Percentiles rank a stretch among this genome's conserved stretches.
Evolutionary conservation across 2,797 vertebrate species (phyloP).

Genomic region (Linurgus olivaceus): DNA sequence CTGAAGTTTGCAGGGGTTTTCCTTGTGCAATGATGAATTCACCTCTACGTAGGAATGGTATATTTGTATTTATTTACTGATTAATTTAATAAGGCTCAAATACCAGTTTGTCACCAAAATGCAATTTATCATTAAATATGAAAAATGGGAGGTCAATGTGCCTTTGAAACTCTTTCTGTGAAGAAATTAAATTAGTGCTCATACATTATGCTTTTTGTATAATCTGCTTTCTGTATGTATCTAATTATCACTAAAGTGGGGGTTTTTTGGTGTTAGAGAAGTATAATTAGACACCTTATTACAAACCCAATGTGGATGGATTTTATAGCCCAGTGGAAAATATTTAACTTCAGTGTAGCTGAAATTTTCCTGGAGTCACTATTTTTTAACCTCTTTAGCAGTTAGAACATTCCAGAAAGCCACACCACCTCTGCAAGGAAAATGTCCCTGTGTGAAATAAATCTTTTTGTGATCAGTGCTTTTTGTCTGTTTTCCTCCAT

Average conservation of each 20-base stretch:
- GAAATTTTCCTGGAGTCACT: background rate
- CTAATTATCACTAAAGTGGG: background rate
- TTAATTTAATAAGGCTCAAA: background rate
- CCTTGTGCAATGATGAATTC: background rate
- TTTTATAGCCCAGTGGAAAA: background rate
- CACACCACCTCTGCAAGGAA: background rate
- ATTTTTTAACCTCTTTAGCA: background rate
- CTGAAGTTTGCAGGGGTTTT: background rate
- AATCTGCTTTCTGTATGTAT: background rate
- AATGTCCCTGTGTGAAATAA: background rate
- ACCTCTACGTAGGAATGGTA: accelerated
- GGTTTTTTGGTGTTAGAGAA: background rate
- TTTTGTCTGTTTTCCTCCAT: background rate
- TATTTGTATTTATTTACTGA: background rate
- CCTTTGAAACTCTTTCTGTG: background rate
- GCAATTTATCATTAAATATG: background rate
- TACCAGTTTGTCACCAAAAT: background rate
- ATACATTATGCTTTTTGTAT: background rate
- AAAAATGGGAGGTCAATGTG: background rate
- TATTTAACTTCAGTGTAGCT: background rate
- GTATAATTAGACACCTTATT: background rate
- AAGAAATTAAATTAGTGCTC: background rate
- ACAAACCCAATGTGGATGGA: background rate
- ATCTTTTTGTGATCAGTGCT: background rate
- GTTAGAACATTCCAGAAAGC: background rate